Evolutionary conservation across 2,113 vertebrate species (phyloP), one percentile per base, ranked within the genome.

Genomic region (Cavia aperea): DNA sequence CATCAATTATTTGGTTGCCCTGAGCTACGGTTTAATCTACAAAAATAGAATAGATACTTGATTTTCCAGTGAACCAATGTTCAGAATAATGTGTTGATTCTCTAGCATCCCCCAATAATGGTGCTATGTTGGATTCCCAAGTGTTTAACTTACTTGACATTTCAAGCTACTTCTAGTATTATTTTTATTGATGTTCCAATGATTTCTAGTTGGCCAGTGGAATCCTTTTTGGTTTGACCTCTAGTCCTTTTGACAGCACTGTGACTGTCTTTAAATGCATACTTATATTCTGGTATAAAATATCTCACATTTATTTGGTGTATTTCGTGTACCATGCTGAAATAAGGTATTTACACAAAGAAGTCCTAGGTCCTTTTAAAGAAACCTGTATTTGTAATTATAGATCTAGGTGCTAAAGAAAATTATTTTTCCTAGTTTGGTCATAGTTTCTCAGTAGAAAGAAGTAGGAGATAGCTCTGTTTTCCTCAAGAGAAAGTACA

Each of bases 401-500:
- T 82, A 9, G 79, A 13, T 43, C 39, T 79, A 91, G 7, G 26
- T 51, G 15, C 39, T 68, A 79, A 56, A 23, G 51, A 18, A 39
- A 49, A 77, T 51, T 29, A 68, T 12, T 81, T 6, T 46, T 62
- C 36, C 75, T 62, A n/a, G 14, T 23, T 29, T 92, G 68, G 16
- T 68, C 49, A 88, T 4, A 73, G 49, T 58, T 75, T 79, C 23
- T 66, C 63, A 46, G 49, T 56, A 65, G 31, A 51, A 46, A 65
- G 10, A 85, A 66, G 49, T 39, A 88, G 62, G n/a, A 88, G 66
- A 90, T 23, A 81, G 18, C 43, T 90, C 5, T 54, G 84, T 54
- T 95, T 93, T 78, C 31, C 29, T 84, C 46, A 84, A 46, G 2
- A 91, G 46, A 91, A 93, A 79, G 58, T 65, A 70, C 23, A 46